These are phyloP conservation scores for Callosobruchus maculatus DNA, from an alignment of 2,888 invertebrate genomes.

Conservation along the genomic window DNA sequence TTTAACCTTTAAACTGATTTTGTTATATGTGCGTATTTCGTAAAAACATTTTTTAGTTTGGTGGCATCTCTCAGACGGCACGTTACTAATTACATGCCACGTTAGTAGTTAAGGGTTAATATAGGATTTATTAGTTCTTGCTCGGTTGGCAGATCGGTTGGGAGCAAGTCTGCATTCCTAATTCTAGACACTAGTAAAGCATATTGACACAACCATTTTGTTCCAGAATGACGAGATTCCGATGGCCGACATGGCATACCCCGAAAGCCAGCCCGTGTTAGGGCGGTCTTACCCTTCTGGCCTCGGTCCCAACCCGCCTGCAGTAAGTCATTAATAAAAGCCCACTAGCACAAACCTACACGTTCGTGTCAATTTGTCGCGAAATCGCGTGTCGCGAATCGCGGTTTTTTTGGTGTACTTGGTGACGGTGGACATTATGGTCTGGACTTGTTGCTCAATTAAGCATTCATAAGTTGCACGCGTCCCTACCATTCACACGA, in stretches of 20 bases:
- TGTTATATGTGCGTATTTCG: too few species aligned
- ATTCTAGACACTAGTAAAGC: too few species aligned
- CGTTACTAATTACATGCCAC: too few species aligned
- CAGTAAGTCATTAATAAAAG: slow-evolving; percentile 52
- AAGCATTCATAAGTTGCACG: neutral
- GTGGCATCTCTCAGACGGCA: too few species aligned
- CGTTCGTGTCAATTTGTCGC: slow-evolving; percentile 45
- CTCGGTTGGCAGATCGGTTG: too few species aligned
- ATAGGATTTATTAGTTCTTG: too few species aligned
- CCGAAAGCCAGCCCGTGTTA: slow-evolving; percentile 53
- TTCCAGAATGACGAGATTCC: slow-evolving; percentile 72
- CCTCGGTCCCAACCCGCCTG: slow-evolving; percentile 48
- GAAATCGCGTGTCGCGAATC: slow-evolving; percentile 21
- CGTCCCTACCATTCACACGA: neutral
- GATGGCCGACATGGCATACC: slow-evolving; percentile 70
- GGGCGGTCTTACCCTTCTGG: slow-evolving; percentile 48
- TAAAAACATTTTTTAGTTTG: too few species aligned
- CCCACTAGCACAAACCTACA: slow-evolving; percentile 42
- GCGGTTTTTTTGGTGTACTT: neutral
- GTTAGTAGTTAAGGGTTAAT: too few species aligned
- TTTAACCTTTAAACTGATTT: too few species aligned
- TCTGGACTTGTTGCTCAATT: neutral
- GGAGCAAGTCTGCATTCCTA: too few species aligned
- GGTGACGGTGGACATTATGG: neutral
- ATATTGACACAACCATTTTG: neutral